These are phyloP conservation scores for Casuarius casuarius DNA, from an alignment of 2,113 vertebrate genomes.

Conservation along the genomic window DNA sequence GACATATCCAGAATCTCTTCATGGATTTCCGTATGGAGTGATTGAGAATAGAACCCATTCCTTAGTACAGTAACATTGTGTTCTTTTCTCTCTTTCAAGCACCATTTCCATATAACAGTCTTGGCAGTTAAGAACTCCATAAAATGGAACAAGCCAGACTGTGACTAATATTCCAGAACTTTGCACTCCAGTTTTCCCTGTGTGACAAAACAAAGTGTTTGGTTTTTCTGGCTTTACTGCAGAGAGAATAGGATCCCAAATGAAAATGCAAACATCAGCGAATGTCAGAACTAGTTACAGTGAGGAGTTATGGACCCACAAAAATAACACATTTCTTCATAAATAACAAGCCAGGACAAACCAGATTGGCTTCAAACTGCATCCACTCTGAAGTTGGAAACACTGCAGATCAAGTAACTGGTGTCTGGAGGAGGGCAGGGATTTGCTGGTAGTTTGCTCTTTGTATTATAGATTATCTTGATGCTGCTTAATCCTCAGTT, in stretches of 20 bases:
- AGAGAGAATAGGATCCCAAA: constrained; percentile 49
- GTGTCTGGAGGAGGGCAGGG: constrained; percentile 57
- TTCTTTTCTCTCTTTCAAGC: constrained; percentile 67
- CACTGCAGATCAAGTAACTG: constrained; percentile 10
- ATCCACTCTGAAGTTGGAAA: constrained; percentile 38
- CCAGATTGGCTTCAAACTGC: constrained; percentile 48
- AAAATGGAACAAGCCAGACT: constrained; percentile 67
- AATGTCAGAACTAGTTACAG: constrained; percentile 52
- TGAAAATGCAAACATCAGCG: constrained; percentile 64
- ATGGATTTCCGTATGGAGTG: constrained; percentile 18
- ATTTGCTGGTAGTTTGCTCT: constrained; percentile 68
- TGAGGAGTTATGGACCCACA: constrained; percentile 12
- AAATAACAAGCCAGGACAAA: constrained; percentile 38
- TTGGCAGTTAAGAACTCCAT: constrained; percentile 67
- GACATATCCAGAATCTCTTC: constrained; percentile 35
- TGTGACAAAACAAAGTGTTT: constrained; percentile 68
- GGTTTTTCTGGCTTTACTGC: constrained; percentile 63
- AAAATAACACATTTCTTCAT: constrained; percentile 45
- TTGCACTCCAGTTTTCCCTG: constrained; percentile 52
- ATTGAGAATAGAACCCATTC: constrained; percentile 37
- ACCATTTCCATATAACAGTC: constrained; percentile 66
- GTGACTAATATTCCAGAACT: constrained; percentile 76
- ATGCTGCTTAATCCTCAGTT: constrained; percentile 13
- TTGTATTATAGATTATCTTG: constrained; percentile 56
- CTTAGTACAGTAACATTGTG: constrained; percentile 60